Percentiles rank a stretch among this genome's conserved stretches.
These are phyloP conservation scores for Micromys minutus DNA, from an alignment of 2,113 vertebrate species.

Conservation along the genomic window DNA sequence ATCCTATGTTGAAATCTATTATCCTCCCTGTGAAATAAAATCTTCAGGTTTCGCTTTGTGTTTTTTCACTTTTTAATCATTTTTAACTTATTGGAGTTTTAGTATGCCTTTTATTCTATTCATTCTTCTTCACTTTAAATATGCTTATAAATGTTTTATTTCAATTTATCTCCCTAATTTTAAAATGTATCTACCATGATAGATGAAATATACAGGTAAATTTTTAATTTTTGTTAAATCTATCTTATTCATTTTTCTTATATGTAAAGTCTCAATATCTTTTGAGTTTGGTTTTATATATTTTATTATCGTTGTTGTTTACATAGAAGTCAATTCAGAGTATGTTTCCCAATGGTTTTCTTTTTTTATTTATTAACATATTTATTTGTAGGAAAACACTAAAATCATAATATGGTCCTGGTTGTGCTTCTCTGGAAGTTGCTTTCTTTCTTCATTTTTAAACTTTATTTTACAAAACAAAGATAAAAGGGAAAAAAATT, in stretches of 20 bases:
- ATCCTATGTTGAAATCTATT: not conserved
- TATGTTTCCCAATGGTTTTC: not conserved
- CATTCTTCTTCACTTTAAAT: not conserved
- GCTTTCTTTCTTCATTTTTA: no score
- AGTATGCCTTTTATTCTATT: not conserved
- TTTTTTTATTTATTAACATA: slow-evolving; percentile 50
- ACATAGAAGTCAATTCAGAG: not conserved
- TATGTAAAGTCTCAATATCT: not conserved
- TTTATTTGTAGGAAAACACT: slow-evolving; percentile 65
- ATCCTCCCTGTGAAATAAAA: not conserved
- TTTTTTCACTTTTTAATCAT: not conserved
- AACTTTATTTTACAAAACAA: no score
- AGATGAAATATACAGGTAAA: not conserved
- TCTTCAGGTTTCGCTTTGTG: not conserved
- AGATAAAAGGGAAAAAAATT: no score
- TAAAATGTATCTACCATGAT: not conserved
- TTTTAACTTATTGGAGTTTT: not conserved
- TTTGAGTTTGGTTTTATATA: not conserved
- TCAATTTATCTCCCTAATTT: not conserved
- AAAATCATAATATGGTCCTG: not conserved
- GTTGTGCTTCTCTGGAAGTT: not conserved
- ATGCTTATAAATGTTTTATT: not conserved
- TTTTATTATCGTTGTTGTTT: not conserved
- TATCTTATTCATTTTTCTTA: not conserved
- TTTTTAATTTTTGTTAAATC: not conserved